A percentile compares a stretch with the other conserved stretches of the same genome.
Evolutionary conservation across 1,140 invertebrate species (phyloP).

Genomic region (Drosophila ambigua): DNA sequence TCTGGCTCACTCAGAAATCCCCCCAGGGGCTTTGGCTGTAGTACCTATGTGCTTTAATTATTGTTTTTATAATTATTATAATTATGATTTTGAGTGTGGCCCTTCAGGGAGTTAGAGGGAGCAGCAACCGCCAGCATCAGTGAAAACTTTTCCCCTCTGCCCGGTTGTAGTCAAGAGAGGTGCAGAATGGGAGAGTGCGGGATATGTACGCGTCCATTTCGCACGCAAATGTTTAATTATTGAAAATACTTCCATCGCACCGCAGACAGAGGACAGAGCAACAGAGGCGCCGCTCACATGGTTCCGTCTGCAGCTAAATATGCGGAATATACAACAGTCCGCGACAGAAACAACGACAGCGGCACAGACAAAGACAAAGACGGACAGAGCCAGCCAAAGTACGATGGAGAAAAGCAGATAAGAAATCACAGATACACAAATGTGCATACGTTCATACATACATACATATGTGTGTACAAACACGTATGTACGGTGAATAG

Average conservation of each 20-base stretch:
- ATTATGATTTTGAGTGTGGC: conserved; percentile 59
- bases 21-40: not conserved
- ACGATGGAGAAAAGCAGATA: not conserved
- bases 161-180: not conserved
- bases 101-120: conserved; percentile 22
- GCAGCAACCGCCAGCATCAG: not conserved
- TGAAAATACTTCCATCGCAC: conserved; percentile 18
- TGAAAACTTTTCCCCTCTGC: too few species aligned
- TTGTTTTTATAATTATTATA: conserved; percentile 73
- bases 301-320: too few species aligned
- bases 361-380: not conserved
- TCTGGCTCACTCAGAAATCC: conserved; percentile 5
- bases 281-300: too few species aligned
- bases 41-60: conserved; percentile 56
- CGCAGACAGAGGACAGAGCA: too few species aligned
- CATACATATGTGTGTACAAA: too few species aligned
- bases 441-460: too few species aligned
- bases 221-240: conserved; percentile 52
- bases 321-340: too few species aligned
- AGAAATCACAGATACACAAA: not conserved
- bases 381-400: not conserved
- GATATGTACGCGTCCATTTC: conserved; percentile 28
- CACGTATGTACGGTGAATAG: too few species aligned
- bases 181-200: conserved; percentile 7
- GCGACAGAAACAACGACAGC: too few species aligned